These are phyloP conservation scores for Psittacara wagleri DNA, from an alignment of 2,113 vertebrate genomes.

Conservation along the genomic window DNA sequence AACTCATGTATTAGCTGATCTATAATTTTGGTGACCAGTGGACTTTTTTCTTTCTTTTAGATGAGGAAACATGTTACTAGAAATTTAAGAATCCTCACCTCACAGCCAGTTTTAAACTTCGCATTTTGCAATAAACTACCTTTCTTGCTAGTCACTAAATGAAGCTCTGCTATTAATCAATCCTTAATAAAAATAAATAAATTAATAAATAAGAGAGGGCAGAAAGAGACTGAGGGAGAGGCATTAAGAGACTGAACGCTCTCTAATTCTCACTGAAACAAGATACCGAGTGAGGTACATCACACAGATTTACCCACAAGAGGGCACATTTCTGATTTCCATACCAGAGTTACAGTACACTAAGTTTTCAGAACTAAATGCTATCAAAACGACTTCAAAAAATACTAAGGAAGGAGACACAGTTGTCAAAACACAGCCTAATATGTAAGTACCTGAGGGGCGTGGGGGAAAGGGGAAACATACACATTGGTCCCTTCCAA, in stretches of 20 bases:
- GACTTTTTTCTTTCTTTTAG: neutral
- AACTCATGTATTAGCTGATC: neutral
- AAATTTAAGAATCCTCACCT: neutral
- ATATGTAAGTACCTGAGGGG: too few relatives aligned
- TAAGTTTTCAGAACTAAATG: neutral
- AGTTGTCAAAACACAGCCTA: neutral
- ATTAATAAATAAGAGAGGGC: neutral
- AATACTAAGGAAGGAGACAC: neutral
- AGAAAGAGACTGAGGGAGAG: neutral
- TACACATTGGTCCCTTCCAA: neutral
- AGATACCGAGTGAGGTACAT: neutral
- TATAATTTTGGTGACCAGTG: neutral
- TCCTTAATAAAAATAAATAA: neutral
- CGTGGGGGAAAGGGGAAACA: neutral
- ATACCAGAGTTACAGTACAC: neutral
- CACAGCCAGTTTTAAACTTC: neutral
- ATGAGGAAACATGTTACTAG: neutral
- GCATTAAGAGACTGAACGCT: neutral
- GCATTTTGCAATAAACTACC: neutral
- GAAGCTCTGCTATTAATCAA: neutral
- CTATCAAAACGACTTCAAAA: neutral
- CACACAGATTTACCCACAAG: neutral
- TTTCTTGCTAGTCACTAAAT: neutral
- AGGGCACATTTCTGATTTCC: neutral
- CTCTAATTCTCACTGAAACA: neutral